Evolutionary conservation across 2,888 invertebrate genomes (phyloP).

Genomic region (Formica aserva): DNA sequence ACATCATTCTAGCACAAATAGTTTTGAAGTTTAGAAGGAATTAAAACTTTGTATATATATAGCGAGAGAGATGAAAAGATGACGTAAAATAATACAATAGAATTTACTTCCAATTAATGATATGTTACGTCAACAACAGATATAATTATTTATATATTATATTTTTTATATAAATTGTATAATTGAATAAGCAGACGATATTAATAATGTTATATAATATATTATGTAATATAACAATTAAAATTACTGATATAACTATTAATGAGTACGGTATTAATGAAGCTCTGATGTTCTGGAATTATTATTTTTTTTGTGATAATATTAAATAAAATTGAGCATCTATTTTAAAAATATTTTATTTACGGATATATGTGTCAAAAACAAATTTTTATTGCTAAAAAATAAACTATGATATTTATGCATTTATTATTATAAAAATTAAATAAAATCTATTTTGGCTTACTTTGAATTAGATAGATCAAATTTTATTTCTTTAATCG

Average conservation of each 20-base stretch:
- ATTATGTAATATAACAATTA: not conserved
- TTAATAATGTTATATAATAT: not conserved
- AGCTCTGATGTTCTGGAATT: not conserved
- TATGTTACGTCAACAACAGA: not conserved
- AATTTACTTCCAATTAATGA: not conserved
- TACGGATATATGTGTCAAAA: not conserved
- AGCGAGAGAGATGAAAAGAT: too few species aligned
- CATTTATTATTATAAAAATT: not conserved
- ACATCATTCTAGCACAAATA: conserved; percentile 1
- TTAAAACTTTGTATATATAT: conserved; percentile 11
- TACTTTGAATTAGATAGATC: not conserved
- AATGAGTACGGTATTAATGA: not conserved
- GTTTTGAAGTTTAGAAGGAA: conserved; percentile 11
- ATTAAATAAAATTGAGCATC: not conserved
- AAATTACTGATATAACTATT: not conserved
- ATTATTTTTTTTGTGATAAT: not conserved
- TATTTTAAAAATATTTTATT: not conserved
- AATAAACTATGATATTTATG: not conserved
- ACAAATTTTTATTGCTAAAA: not conserved
- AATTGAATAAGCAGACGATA: not conserved
- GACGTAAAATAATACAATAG: not conserved
- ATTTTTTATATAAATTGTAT: not conserved
- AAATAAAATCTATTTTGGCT: not conserved
- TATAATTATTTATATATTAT: not conserved
- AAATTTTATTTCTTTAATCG: not conserved